These are phyloP conservation scores for Sclerurus mexicanus DNA, from an alignment of 2,113 vertebrate species.

Conservation along the genomic window DNA sequence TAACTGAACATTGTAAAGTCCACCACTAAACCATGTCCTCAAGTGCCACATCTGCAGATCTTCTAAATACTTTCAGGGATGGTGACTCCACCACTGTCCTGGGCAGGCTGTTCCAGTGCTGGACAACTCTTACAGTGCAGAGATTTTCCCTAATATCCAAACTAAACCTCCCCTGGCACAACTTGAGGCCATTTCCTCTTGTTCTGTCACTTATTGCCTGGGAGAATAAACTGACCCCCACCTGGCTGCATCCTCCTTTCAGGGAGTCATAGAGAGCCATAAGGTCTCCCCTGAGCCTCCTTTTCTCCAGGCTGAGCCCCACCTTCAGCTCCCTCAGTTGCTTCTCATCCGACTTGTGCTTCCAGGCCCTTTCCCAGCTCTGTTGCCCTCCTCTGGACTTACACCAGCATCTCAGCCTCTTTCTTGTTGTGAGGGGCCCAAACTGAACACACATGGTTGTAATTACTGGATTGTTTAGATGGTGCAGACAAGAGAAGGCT, in stretches of 20 bases:
- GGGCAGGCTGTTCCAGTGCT: background rate
- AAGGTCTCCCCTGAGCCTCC: background rate
- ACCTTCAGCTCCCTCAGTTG: background rate
- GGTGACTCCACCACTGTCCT: background rate
- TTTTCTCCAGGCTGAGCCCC: background rate
- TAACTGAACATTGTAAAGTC: background rate
- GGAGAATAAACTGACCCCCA: background rate
- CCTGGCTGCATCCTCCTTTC: background rate
- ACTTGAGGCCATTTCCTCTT: accelerated
- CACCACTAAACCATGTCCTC: background rate
- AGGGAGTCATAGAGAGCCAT: background rate
- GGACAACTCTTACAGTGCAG: background rate
- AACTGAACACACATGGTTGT: accelerated
- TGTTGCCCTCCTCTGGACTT: background rate
- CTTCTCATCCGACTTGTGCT: background rate
- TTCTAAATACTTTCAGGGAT: background rate
- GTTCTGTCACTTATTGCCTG: background rate
- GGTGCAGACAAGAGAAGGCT: background rate
- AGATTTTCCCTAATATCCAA: background rate
- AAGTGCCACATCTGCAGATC: background rate
- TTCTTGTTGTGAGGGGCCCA: background rate
- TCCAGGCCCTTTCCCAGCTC: background rate
- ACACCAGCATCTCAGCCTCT: background rate
- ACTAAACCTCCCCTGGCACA: background rate
- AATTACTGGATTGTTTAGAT: background rate